Evolutionary conservation across 1,140 invertebrate species (phyloP).

Genomic region (Aphaenogaster ashmeadi): DNA sequence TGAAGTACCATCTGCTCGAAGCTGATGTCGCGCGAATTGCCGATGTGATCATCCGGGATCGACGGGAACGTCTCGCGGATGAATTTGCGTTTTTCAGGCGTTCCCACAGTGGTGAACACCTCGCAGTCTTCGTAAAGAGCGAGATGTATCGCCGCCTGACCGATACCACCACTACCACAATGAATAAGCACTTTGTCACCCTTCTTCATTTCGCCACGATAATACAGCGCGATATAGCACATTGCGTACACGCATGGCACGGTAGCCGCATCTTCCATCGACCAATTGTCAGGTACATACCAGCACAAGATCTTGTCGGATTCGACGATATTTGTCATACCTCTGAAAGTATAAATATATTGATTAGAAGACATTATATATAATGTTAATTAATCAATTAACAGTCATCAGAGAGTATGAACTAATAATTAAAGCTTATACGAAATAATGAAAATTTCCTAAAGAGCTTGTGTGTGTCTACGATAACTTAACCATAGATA

Average conservation of each 20-base stretch:
- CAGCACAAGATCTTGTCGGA: constrained; percentile 90
- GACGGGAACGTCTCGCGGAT: constrained; percentile 90
- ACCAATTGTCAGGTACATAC: constrained; percentile 94
- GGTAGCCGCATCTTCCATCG: constrained; percentile 95
- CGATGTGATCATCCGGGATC: constrained; percentile 90
- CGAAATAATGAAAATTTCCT: background rate
- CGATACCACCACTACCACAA: constrained; percentile 92
- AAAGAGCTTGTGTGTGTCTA: background rate
- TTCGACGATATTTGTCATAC: constrained; percentile 89
- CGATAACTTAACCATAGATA: background rate
- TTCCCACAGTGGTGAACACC: constrained; percentile 91
- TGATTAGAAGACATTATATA: background rate
- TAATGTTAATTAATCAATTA: background rate
- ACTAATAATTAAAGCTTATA: too few relatives aligned
- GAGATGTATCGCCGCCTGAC: constrained; percentile 93
- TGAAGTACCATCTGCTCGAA: constrained; percentile 91
- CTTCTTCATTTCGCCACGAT: constrained; percentile 87
- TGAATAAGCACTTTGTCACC: constrained; percentile 92
- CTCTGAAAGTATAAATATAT: constrained; percentile 77
- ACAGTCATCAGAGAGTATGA: too few relatives aligned
- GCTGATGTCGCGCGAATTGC: constrained; percentile 91
- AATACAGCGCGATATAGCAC: constrained; percentile 93
- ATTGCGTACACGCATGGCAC: constrained; percentile 95
- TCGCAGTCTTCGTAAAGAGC: constrained; percentile 90
- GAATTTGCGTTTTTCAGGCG: constrained; percentile 91